Conservation (phyloP, 2,888 invertebrate genomes). For the Desoria tigrina region DNA sequence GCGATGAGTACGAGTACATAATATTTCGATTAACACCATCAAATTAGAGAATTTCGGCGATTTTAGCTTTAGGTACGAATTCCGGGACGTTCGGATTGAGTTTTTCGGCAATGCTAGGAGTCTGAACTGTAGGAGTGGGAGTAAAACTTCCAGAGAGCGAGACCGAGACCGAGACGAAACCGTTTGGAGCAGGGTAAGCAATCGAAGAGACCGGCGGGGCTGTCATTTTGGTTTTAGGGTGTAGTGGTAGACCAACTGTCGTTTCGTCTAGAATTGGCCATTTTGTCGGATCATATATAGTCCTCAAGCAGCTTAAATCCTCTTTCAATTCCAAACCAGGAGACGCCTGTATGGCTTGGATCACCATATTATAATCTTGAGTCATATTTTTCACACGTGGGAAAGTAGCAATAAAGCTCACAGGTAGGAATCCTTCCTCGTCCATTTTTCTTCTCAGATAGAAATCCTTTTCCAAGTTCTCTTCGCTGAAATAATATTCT, state of each 20-base stretch:
- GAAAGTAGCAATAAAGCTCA: constrained; percentile 92
- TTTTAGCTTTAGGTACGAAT: constrained; percentile 26
- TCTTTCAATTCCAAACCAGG: constrained; percentile 34
- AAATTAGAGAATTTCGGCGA: background rate
- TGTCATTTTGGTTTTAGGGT: background rate
- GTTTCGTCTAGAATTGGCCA: constrained; percentile 80
- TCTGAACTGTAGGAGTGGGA: background rate
- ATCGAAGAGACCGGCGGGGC: constrained; percentile 5
- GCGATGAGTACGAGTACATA: too few relatives aligned
- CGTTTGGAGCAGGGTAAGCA: background rate
- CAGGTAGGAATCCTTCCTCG: constrained; percentile 85
- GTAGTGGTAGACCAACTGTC: background rate
- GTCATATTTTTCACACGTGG: constrained; percentile 69
- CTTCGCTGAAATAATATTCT: constrained; percentile 98
- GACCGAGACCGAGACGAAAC: background rate
- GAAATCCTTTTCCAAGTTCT: constrained; percentile 92
- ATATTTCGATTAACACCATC: too few relatives aligned
- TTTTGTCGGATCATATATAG: constrained; percentile 75
- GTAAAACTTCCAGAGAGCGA: too few relatives aligned
- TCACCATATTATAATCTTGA: constrained; percentile 33
- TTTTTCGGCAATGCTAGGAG: constrained; percentile 5
- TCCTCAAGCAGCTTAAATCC: constrained; percentile 60
- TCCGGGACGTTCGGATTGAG: constrained; percentile 32
- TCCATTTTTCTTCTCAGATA: constrained; percentile 97
- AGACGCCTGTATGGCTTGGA: constrained; percentile 36